A percentile compares a stretch with the other conserved stretches of the same genome.
Evolutionary conservation across 1,140 invertebrate genomes (phyloP).

Genomic region (Choristoneura fumiferana): DNA sequence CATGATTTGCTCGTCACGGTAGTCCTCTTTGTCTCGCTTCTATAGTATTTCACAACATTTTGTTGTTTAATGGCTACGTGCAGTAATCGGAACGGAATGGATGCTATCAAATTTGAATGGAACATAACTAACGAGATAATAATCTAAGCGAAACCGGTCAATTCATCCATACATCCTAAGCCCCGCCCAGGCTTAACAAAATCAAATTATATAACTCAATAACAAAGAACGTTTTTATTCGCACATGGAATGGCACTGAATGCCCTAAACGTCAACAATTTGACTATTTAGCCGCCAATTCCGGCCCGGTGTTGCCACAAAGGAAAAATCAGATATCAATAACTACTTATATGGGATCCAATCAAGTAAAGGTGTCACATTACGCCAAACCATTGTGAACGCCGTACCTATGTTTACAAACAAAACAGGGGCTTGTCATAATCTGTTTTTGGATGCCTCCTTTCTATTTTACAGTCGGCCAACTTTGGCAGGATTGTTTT

Average conservation of each 20-base stretch:
- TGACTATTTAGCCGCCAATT: conserved; percentile 60
- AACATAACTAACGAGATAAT: conserved; percentile 13
- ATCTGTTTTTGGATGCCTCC: conserved; percentile 71
- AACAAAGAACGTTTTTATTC: conserved; percentile 35
- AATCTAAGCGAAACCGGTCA: conserved; percentile 28
- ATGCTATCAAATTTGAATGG: conserved; percentile 3
- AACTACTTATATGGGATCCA: conserved; percentile 57
- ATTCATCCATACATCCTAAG: conserved; percentile 45
- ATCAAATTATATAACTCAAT: conserved; percentile 46
- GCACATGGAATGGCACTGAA: conserved; percentile 54
- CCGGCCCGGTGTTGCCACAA: conserved; percentile 44
- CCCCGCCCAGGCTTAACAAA: conserved; percentile 37
- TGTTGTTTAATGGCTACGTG: no score
- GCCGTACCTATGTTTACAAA: conserved; percentile 69
- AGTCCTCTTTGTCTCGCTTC: no score
- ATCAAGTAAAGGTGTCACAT: conserved; percentile 71
- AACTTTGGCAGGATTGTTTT: conserved; percentile 60
- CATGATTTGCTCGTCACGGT: no score
- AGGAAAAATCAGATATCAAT: conserved; percentile 64
- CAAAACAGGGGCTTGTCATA: conserved; percentile 75
- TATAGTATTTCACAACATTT: no score
- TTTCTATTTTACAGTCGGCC: conserved; percentile 64
- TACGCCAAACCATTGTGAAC: conserved; percentile 56
- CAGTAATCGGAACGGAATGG: background rate
- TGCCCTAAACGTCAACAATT: conserved; percentile 66